phyloP scores from a whole-genome alignment of 2,888 invertebrate genomes.

The Trilocha varians region DNA sequence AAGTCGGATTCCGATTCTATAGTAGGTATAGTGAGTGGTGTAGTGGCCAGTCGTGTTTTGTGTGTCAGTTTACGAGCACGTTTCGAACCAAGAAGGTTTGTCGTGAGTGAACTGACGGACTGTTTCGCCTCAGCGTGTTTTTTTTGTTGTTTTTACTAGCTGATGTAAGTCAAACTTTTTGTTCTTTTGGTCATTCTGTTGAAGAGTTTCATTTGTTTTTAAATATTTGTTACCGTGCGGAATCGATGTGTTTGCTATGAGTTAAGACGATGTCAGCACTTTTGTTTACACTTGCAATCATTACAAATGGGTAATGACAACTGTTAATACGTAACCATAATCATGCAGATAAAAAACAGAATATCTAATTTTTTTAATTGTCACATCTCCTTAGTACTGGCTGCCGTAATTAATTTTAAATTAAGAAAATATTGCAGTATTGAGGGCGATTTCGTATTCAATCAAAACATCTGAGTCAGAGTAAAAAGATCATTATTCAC shows the following conservation, averaged over 20 bases:
- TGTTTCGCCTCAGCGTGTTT: background rate
- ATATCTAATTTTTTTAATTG: too few species aligned
- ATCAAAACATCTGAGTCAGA: too few species aligned
- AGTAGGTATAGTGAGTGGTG: too few species aligned
- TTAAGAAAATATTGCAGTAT: background rate
- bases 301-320: background rate
- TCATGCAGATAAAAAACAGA: too few species aligned
- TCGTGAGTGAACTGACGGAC: slow-evolving; percentile 6
- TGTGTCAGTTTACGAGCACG: slow-evolving; percentile 46
- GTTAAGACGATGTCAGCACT: slow-evolving; percentile 9
- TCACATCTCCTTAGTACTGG: too few species aligned
- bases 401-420: background rate
- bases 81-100: slow-evolving; percentile 8
- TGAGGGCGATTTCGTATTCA: background rate
- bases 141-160: slow-evolving; percentile 5
- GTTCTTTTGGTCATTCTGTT: background rate
- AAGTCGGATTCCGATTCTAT: slow-evolving; percentile 4
- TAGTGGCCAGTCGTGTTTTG: slow-evolving; percentile 45
- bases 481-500: too few species aligned
- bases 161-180: background rate
- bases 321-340: too few species aligned
- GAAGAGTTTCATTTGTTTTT: background rate
- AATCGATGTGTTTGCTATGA: background rate
- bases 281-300: slow-evolving; percentile 18
- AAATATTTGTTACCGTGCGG: background rate